Conservation (phyloP, 2,113 vertebrate genomes). For the Blennius ocellaris region DNA sequence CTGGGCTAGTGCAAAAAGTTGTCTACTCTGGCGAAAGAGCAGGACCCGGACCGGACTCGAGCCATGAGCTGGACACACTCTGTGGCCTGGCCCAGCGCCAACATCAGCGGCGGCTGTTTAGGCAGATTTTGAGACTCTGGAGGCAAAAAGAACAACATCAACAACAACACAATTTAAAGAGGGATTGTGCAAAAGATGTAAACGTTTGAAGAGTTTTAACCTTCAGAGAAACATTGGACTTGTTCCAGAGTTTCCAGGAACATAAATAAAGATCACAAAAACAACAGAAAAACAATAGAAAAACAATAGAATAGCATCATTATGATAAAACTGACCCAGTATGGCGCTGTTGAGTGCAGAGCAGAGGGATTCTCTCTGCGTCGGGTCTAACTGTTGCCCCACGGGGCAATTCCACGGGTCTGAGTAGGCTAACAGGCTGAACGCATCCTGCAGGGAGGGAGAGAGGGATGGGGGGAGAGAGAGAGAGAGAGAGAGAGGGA, state of each 20-base stretch:
- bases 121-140: slow-evolving; percentile 98
- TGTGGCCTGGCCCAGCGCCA: slow-evolving; percentile 96
- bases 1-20: slow-evolving; percentile 97
- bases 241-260: too few species aligned
- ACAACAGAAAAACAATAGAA: too few species aligned
- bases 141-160: slow-evolving; percentile 23
- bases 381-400: slow-evolving; percentile 95
- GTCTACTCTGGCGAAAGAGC: slow-evolving; percentile 98
- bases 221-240: too few species aligned
- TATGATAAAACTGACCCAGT: slow-evolving; percentile 89
- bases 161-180: background rate
- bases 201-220: too few species aligned
- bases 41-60: slow-evolving; percentile 93
- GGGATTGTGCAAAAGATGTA: too few species aligned
- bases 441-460: slow-evolving; percentile 89
- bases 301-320: too few species aligned
- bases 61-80: slow-evolving; percentile 99
- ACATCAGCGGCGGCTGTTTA: slow-evolving; percentile 97
- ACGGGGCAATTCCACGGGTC: slow-evolving; percentile 98
- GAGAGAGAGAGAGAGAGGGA: slow-evolving; percentile 20
- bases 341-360: slow-evolving; percentile 99
- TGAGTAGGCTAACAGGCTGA: slow-evolving; percentile 96
- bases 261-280: too few species aligned
- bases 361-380: slow-evolving; percentile 96
- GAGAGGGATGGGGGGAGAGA: slow-evolving; percentile 69